These are phyloP conservation scores for Lucifuga dentata DNA, from an alignment of 2,113 vertebrate genomes.

Conservation along the genomic window DNA sequence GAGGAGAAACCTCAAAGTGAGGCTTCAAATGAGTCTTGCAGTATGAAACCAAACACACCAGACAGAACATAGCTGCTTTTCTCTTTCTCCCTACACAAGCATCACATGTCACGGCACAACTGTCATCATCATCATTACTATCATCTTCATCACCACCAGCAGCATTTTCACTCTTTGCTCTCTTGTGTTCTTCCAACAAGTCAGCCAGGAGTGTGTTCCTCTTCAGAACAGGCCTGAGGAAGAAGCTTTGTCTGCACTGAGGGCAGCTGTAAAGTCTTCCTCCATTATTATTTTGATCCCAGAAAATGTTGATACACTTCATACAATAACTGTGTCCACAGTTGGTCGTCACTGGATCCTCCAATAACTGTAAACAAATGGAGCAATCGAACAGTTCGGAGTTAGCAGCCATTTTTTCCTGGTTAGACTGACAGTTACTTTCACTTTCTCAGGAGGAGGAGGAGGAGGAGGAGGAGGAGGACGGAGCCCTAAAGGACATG, in stretches of 20 bases:
- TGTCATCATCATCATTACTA: not conserved
- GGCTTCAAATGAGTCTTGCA: constrained; percentile 53
- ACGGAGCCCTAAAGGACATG: no score
- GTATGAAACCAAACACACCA: constrained; percentile 57
- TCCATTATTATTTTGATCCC: constrained; percentile 17
- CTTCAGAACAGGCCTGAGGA: constrained; percentile 51
- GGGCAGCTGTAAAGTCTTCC: constrained; percentile 50
- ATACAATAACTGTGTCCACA: constrained; percentile 69
- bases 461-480: no score
- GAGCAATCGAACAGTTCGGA: constrained; percentile 34
- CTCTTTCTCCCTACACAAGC: constrained; percentile 44
- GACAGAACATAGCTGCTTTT: constrained; percentile 57
- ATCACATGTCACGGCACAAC: constrained; percentile 55
- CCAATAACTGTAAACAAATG: constrained; percentile 48
- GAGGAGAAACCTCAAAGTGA: constrained; percentile 39
- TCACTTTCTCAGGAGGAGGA: constrained; percentile 4
- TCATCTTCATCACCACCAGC: not conserved
- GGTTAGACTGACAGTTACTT: constrained; percentile 2
- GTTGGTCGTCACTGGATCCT: constrained; percentile 54
- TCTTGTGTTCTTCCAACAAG: constrained; percentile 38
- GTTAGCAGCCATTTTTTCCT: constrained; percentile 41
- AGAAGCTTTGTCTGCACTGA: constrained; percentile 53
- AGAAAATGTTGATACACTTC: constrained; percentile 53
- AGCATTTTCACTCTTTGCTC: not conserved
- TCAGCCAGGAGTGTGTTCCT: constrained; percentile 52